A percentile compares a stretch with the other conserved stretches of the same genome.
phyloP scores from a whole-genome alignment of 2,888 invertebrate genomes.

The Patella ulyssiponensis region DNA sequence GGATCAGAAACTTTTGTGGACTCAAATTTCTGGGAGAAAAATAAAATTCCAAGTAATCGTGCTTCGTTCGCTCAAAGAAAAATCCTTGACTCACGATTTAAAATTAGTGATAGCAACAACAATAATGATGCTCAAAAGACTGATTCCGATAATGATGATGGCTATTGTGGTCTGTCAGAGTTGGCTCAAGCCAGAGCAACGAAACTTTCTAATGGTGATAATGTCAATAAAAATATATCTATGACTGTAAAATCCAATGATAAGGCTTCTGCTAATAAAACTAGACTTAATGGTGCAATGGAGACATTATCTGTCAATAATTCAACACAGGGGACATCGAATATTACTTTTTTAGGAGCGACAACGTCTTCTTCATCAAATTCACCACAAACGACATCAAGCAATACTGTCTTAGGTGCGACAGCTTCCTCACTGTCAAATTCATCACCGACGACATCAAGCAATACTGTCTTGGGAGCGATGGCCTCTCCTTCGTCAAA shows the following conservation, averaged over 20 bases:
- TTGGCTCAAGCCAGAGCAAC: neutral
- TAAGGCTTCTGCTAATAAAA: too few relatives aligned
- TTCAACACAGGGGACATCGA: neutral
- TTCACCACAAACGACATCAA: neutral
- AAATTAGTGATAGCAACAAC: neutral
- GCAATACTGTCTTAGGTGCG: neutral
- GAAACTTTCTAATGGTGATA: too few relatives aligned
- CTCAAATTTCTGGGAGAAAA: constrained; percentile 30
- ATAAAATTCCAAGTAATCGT: constrained; percentile 21
- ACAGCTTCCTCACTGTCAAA: neutral
- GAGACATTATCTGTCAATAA: too few relatives aligned
- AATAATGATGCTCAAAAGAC: neutral
- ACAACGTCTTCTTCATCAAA: neutral
- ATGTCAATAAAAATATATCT: too few relatives aligned
- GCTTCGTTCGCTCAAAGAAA: neutral
- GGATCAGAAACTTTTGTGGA: constrained; percentile 34
- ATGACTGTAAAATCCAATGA: too few relatives aligned
- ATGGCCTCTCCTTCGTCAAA: neutral
- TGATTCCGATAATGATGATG: constrained; percentile 25
- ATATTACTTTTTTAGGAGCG: neutral
- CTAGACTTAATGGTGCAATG: too few relatives aligned
- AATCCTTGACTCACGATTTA: neutral
- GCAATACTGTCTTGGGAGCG: neutral
- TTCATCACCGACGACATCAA: neutral
- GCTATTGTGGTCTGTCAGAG: constrained; percentile 25